A percentile compares a stretch with the other conserved stretches of the same genome.
phyloP scores from a whole-genome alignment of 2,113 vertebrate species.

The Menura novaehollandiae region DNA sequence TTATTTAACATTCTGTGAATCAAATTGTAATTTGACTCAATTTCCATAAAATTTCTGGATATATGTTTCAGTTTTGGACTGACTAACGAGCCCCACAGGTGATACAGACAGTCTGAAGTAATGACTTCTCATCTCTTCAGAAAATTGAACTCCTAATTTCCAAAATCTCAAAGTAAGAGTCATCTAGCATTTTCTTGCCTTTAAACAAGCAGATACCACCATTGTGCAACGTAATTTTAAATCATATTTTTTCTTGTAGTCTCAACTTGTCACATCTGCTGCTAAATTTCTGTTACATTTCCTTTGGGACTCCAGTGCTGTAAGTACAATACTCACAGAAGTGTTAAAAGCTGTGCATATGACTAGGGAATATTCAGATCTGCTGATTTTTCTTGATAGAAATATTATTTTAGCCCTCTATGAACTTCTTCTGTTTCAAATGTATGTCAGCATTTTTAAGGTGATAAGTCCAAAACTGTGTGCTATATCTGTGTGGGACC shows the following conservation, averaged over 20 bases:
- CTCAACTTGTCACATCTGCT: neutral
- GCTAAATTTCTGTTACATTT: neutral
- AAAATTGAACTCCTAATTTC: neutral
- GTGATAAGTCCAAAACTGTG: neutral
- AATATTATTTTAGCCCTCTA: neutral
- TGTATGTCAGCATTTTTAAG: neutral
- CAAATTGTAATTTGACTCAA: neutral
- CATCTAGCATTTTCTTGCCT: neutral
- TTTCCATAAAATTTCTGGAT: neutral
- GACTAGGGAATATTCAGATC: neutral
- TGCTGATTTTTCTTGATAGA: neutral
- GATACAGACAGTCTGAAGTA: neutral
- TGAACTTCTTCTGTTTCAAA: neutral
- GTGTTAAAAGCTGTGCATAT: neutral
- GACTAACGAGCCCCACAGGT: neutral
- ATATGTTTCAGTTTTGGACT: neutral
- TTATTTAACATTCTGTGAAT: neutral
- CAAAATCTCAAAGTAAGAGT: neutral
- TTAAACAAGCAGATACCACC: neutral
- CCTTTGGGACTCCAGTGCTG: neutral
- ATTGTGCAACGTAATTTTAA: neutral
- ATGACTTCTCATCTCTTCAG: neutral
- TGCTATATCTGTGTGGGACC: accelerated
- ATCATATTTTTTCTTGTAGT: neutral
- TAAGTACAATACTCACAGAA: neutral